Evolutionary conservation across 2,113 vertebrate species (phyloP).

Genomic region (Rynchops niger): DNA sequence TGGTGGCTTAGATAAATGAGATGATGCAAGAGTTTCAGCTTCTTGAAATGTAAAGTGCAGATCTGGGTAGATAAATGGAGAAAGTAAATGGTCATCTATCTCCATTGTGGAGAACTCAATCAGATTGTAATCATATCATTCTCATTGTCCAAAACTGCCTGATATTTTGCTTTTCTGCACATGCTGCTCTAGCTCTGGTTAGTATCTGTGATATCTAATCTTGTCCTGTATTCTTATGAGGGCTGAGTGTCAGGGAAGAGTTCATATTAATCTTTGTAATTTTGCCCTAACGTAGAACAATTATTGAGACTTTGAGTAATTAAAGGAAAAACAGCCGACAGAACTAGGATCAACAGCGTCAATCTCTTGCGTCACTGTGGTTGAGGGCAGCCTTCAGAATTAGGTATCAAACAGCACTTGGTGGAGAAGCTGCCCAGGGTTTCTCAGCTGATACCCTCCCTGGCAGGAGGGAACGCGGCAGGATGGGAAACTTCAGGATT

Average conservation of each 20-base stretch:
- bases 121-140: neutral
- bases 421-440: neutral
- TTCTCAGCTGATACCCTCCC: neutral
- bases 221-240: neutral
- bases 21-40: conserved; percentile 38
- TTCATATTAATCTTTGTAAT: neutral
- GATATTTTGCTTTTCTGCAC: neutral
- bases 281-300: neutral
- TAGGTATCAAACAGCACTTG: neutral
- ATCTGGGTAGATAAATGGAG: conserved; percentile 30
- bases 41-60: conserved; percentile 50
- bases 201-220: neutral
- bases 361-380: neutral
- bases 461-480: rapidly evolving
- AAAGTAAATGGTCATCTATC: conserved; percentile 57
- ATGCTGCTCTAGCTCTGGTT: neutral
- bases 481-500: neutral
- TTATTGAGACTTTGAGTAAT: neutral
- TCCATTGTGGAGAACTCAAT: conserved; percentile 34
- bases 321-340: neutral
- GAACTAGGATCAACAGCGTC: neutral
- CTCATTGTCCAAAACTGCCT: neutral
- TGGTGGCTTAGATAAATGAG: conserved; percentile 47
- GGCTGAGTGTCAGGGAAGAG: neutral
- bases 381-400: neutral